Evolutionary conservation across 1,140 invertebrate genomes (phyloP).

Genomic region (Caenorhabditis tropicalis): DNA sequence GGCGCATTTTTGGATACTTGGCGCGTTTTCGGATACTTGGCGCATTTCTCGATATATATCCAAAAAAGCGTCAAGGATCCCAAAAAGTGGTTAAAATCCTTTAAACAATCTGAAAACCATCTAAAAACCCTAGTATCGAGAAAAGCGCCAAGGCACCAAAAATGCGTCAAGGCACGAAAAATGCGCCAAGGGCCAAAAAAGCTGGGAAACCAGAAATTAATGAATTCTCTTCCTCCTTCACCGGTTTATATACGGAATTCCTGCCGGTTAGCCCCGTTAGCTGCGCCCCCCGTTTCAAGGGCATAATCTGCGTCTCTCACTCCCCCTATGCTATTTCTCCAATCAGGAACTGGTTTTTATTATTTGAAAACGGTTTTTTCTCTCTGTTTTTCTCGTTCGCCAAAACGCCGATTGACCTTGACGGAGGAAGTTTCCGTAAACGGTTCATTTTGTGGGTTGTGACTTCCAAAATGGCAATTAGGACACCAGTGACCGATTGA

Average conservation of each 20-base stretch:
- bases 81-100: too few species aligned
- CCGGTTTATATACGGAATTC: conserved; percentile 16
- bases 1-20: too few species aligned
- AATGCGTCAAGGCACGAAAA: too few species aligned
- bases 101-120: too few species aligned
- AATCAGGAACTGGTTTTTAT: neutral
- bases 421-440: neutral
- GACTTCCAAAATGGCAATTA: neutral
- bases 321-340: neutral
- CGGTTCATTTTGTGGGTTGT: too few species aligned
- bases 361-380: neutral
- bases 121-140: too few species aligned
- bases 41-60: too few species aligned
- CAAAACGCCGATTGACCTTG: neutral
- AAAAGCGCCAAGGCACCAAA: too few species aligned
- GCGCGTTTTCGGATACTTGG: too few species aligned
- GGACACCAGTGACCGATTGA: neutral
- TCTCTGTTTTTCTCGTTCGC: neutral
- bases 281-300: neutral
- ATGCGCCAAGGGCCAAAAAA: neutral
- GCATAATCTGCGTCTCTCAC: neutral
- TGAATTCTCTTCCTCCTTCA: neutral
- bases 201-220: neutral
- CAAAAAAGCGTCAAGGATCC: too few species aligned
- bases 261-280: neutral